Base-by-base conservation (phyloP, 2,888 invertebrate genomes). In the Phragmatobia fuliginosa region DNA sequence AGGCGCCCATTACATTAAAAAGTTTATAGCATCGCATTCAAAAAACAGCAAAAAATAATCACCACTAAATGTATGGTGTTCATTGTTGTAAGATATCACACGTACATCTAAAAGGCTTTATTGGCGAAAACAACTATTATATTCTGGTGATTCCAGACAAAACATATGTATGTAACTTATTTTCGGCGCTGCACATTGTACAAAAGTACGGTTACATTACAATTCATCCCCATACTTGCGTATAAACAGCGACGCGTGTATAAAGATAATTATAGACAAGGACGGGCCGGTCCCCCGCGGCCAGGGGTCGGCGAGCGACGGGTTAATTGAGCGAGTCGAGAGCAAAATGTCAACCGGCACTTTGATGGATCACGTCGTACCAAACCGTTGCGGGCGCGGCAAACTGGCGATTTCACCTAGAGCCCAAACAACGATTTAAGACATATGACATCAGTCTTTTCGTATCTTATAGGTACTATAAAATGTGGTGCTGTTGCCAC, bases 301-400 rank as follows among this genome's bases (percentile, higher is more conserved):
- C 73, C 72, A 59, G 66, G 71, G 75, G 75, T 72, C 74, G 75
- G 28, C 68, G 58, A 56, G 75, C 75, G 78, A 75, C 79, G 80
- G 80, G 83, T 83, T 83, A 83, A 83, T 83, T 83, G 83, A 79
- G 80, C 80, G 82, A 65, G 81, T 73, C 78, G 78, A 76, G 83
- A 83, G 82, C 82, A 77, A 82, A 82, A 80, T 82, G 80, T 80
- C 82, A 82, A 81, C 77, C 70, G 74, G 66, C 71, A 63, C 56
- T 41, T 74, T 82, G 81, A 83, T 80, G 75, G 82, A 83, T 80
- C 80, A 77, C 65, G 74, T 68, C 58, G 63, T 65, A 56, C 65
- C 21, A 28, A 65, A 31, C 62, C 58, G 49, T 64, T 41, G 38
- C 52, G 32, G 66, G 10, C 56, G 16, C 28, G 56, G 56, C 28